Evolutionary conservation across 2,888 invertebrate genomes (phyloP).

Genomic region (Heliconius ismenius): DNA sequence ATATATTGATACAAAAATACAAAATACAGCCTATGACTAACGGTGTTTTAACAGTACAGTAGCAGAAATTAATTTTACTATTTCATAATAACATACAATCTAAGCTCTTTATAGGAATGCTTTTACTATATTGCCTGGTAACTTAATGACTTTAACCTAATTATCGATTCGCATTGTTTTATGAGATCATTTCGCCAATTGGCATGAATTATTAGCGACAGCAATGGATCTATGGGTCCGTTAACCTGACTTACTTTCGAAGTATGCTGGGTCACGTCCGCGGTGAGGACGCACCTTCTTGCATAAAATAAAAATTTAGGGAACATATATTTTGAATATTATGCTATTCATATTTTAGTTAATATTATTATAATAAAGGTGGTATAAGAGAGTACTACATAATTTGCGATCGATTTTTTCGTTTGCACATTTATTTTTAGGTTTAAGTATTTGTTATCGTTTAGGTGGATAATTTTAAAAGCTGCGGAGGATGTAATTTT

Average conservation of each 20-base stretch:
- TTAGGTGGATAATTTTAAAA: not conserved
- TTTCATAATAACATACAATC: not conserved
- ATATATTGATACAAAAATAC: not conserved
- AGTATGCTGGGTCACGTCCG: conserved; percentile 30
- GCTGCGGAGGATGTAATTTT: not conserved
- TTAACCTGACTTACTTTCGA: conserved; percentile 40
- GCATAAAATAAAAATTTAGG: not conserved
- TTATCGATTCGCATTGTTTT: conserved; percentile 61
- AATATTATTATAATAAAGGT: not conserved
- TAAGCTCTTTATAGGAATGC: not conserved
- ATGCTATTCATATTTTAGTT: not conserved
- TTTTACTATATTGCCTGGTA: not conserved
- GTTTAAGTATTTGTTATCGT: not conserved
- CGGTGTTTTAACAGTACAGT: no score
- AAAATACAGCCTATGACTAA: not conserved
- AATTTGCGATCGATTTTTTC: no score
- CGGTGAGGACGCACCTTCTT: conserved; percentile 19
- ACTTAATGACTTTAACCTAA: conserved; percentile 60
- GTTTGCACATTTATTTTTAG: not conserved
- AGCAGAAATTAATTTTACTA: no score
- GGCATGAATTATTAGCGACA: conserved; percentile 39
- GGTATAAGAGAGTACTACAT: not conserved
- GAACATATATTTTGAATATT: not conserved
- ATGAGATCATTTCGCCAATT: conserved; percentile 49
- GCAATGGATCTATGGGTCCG: conserved; percentile 40